Conservation (phyloP, 2,797 vertebrate genomes). For the Gallinago solitaria region DNA sequence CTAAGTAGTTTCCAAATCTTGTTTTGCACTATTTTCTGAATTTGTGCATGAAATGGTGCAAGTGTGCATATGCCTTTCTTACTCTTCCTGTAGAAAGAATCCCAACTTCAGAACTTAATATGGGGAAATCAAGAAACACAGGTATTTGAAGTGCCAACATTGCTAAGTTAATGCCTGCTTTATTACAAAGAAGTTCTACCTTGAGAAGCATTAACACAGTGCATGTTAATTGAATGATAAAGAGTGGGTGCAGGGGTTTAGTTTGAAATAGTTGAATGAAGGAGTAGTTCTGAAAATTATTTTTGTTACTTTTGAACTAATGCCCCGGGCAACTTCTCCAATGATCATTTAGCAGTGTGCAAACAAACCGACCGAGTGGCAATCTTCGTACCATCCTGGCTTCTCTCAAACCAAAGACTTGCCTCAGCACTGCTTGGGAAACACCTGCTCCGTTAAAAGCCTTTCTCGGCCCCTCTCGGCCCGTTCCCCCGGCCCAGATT, state of each 20-base stretch:
- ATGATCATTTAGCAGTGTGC: constrained; percentile 83
- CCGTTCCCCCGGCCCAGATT: constrained; percentile 13
- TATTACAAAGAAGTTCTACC: constrained; percentile 67
- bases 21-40: constrained; percentile 66
- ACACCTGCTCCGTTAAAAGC: constrained; percentile 66
- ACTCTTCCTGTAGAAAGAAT: constrained; percentile 71
- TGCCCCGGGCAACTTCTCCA: constrained; percentile 75
- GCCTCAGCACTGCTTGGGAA: constrained; percentile 86
- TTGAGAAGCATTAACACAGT: constrained; percentile 71
- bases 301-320: constrained; percentile 58
- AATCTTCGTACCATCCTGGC: constrained; percentile 80
- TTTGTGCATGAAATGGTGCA: constrained; percentile 66
- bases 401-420: constrained; percentile 97
- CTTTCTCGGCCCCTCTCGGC: constrained; percentile 17
- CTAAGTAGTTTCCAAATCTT: constrained; percentile 59
- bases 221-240: constrained; percentile 57
- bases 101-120: constrained; percentile 68
- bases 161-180: constrained; percentile 74
- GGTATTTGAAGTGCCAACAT: constrained; percentile 76
- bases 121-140: constrained; percentile 60
- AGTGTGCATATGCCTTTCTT: constrained; percentile 71
- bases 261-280: constrained; percentile 72
- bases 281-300: constrained; percentile 71
- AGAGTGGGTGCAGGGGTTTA: constrained; percentile 54
- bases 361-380: constrained; percentile 46